Conservation (phyloP, 1,140 invertebrate species). For the Ruditapes philippinarum region DNA sequence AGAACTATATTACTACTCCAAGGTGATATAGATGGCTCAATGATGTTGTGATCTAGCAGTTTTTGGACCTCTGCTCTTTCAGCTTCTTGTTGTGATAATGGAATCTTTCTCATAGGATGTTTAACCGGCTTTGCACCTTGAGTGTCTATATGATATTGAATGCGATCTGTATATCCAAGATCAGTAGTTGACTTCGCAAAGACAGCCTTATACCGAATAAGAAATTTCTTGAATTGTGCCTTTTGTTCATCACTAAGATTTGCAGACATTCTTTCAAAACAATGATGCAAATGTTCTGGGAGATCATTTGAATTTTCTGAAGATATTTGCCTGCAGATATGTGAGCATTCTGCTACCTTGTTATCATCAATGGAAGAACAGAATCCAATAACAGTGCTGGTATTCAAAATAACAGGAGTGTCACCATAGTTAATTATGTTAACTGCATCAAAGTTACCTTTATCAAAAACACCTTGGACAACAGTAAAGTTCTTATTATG, state of each 20-base stretch:
- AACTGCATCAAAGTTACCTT: not conserved
- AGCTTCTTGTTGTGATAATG: not conserved
- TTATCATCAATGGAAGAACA: not conserved
- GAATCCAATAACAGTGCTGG: not conserved
- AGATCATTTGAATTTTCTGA: not conserved
- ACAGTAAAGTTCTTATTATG: not conserved
- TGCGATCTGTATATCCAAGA: not conserved
- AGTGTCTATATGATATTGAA: not conserved
- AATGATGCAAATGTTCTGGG: not conserved
- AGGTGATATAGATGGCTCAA: not conserved
- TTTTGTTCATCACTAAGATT: not conserved
- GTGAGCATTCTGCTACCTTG: not conserved
- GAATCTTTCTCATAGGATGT: not conserved
- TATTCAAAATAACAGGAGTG: not conserved
- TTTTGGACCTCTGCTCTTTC: constrained; percentile 3
- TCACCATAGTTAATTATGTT: not conserved
- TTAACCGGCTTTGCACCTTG: not conserved
- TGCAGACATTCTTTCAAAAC: not conserved
- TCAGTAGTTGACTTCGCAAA: not conserved
- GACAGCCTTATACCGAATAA: not conserved
- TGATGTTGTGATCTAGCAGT: not conserved
- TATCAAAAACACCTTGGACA: not conserved
- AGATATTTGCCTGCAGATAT: not conserved
- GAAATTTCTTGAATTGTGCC: not conserved
- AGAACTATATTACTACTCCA: constrained; percentile 16